Percentiles rank a stretch among this genome's conserved stretches.
Conservation (phyloP, 2,113 vertebrate genomes). For the Haliaeetus leucogaster region DNA sequence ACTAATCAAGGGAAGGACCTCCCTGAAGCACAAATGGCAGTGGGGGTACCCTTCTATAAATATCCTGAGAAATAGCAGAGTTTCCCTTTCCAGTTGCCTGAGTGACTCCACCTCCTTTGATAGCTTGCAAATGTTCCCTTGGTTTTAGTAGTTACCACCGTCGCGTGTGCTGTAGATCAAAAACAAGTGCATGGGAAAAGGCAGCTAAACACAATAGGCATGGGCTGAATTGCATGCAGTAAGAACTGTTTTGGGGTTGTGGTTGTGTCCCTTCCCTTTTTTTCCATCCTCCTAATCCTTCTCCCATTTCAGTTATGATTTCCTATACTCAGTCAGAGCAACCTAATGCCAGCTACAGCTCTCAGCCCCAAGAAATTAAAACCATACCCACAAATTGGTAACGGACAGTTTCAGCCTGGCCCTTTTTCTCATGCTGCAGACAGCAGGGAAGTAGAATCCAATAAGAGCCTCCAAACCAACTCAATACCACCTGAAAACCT, state of each 20-base stretch:
- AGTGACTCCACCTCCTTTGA: conserved; percentile 66
- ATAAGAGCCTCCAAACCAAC: background rate
- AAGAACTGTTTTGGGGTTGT: background rate
- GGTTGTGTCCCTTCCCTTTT: background rate
- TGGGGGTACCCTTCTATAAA: conserved; percentile 76
- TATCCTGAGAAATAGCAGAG: conserved; percentile 61
- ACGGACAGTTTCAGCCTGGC: background rate
- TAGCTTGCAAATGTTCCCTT: conserved; percentile 65
- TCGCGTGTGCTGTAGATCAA: conserved; percentile 20
- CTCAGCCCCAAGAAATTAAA: background rate
- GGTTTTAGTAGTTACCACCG: conserved; percentile 40
- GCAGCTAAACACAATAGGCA: conserved; percentile 15
- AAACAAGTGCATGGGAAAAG: conserved; percentile 17
- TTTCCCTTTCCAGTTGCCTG: conserved; percentile 62
- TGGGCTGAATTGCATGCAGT: conserved; percentile 7
- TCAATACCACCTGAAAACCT: background rate
- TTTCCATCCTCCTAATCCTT: background rate
- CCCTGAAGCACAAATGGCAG: conserved; percentile 71
- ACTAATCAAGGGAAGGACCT: conserved; percentile 74
- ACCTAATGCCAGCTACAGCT: background rate
- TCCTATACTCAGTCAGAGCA: background rate
- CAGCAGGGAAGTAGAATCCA: background rate
- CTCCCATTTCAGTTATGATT: background rate
- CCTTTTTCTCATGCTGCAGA: background rate
- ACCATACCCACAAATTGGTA: background rate